Evolutionary conservation across 2,113 vertebrate species (phyloP).

Genomic region (Chionomys nivalis): DNA sequence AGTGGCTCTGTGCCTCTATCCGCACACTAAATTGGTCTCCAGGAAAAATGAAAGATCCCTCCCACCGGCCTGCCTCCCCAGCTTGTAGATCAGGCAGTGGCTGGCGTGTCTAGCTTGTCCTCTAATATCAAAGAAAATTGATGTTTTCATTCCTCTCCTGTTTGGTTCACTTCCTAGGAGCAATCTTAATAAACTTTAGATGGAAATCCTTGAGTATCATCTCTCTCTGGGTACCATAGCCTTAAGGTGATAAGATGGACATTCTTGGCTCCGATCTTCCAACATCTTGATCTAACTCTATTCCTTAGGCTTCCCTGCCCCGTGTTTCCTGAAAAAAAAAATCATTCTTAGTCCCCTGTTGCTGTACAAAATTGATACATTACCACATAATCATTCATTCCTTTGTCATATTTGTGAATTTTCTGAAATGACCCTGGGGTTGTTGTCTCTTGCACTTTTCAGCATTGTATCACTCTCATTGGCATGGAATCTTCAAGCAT

Average conservation of each 20-base stretch:
- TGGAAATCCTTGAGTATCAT: background rate
- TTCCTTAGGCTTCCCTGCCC: background rate
- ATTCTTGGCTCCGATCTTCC: background rate
- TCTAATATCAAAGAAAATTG: conserved; percentile 53
- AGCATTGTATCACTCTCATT: background rate
- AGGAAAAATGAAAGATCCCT: conserved; percentile 70
- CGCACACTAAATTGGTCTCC: conserved; percentile 68
- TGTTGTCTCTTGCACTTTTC: background rate
- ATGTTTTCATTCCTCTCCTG: background rate
- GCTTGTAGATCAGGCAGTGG: conserved; percentile 54
- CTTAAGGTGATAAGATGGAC: background rate
- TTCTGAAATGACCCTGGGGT: background rate
- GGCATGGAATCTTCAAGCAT: background rate
- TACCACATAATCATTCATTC: background rate
- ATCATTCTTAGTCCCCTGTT: background rate
- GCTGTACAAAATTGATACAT: background rate
- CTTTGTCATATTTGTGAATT: too few species aligned
- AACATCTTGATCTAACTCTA: background rate
- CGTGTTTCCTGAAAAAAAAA: background rate
- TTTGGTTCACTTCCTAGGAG: conserved; percentile 10
- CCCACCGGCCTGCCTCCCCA: conserved; percentile 43
- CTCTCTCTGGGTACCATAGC: background rate
- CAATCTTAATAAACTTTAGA: background rate
- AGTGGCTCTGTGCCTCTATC: conserved; percentile 64
- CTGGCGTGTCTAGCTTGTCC: background rate